A percentile compares a stretch with the other conserved stretches of the same genome.
phyloP scores from a whole-genome alignment of 23 tunicate genomes.

The Phallusia fumigata region DNA sequence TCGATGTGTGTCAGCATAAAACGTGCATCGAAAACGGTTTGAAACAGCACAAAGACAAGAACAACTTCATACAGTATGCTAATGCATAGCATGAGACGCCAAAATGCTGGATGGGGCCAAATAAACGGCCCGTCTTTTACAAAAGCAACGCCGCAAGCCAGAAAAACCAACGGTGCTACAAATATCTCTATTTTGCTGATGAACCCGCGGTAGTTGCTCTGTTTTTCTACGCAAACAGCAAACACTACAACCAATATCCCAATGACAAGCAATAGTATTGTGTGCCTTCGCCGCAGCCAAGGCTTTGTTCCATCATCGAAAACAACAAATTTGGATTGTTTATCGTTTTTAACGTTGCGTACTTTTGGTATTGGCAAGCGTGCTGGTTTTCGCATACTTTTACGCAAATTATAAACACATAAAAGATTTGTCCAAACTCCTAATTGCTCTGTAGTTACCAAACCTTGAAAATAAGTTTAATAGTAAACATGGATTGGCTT shows the following conservation, averaged over 20 bases:
- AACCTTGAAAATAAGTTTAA: too few species aligned
- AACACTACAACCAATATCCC: conserved; percentile 46
- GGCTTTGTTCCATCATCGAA: conserved; percentile 88
- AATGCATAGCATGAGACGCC: conserved; percentile 79
- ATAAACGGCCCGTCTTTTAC: conserved; percentile 90
- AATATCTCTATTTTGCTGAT: conserved; percentile 75
- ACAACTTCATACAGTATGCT: conserved; percentile 76
- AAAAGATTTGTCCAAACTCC: too few species aligned
- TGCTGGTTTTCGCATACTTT: too few species aligned
- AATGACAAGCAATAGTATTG: conserved; percentile 51
- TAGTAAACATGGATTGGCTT: too few species aligned
- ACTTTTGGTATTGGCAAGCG: too few species aligned
- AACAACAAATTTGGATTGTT: conserved; percentile 71
- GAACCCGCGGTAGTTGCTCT: conserved; percentile 40
- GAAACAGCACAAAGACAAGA: conserved; percentile 84
- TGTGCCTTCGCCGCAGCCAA: conserved; percentile 78
- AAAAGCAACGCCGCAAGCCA: conserved; percentile 83
- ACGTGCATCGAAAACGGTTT: conserved; percentile 68
- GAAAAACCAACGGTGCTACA: conserved; percentile 61
- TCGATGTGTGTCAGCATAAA: conserved; percentile 52
- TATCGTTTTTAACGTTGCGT: too few species aligned
- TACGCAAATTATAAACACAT: too few species aligned
- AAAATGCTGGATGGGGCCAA: conserved; percentile 93
- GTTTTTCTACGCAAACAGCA: conserved; percentile 63
- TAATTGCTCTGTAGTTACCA: too few species aligned